These are phyloP conservation scores for Seriola dumerili DNA, from an alignment of 2,113 vertebrate species.

Conservation along the genomic window DNA sequence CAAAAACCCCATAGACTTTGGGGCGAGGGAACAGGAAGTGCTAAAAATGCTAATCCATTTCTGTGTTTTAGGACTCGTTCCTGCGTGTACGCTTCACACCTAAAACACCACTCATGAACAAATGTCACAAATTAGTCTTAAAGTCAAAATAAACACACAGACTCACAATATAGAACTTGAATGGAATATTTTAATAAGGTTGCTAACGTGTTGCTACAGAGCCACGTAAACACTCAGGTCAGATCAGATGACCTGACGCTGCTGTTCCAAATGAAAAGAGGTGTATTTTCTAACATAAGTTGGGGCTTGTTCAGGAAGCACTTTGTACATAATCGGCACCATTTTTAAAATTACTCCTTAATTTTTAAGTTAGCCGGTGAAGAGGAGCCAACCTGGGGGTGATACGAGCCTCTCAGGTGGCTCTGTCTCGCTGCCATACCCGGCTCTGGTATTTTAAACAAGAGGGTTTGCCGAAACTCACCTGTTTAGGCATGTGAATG, in stretches of 20 bases:
- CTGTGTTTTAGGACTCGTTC: no score
- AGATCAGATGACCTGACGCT: neutral
- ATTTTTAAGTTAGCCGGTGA: neutral
- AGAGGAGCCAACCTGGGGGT: slow-evolving; percentile 2
- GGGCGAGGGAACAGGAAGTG: no score
- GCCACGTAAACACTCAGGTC: neutral
- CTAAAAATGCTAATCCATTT: no score
- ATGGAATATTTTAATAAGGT: neutral
- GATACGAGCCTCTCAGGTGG: neutral
- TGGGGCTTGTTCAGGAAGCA: slow-evolving; percentile 40
- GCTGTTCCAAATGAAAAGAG: neutral
- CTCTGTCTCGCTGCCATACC: slow-evolving; percentile 4
- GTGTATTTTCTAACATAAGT: neutral
- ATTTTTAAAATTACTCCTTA: neutral
- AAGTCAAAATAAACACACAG: neutral
- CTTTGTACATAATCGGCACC: neutral
- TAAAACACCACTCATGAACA: no score
- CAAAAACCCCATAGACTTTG: no score
- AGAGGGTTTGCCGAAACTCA: neutral
- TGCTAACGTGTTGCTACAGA: neutral
- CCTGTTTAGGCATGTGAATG: slow-evolving; percentile 35
- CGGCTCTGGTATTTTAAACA: neutral
- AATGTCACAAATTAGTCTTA: neutral
- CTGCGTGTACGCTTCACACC: neutral
- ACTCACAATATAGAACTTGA: neutral